Evolutionary conservation across 2,797 vertebrate species (phyloP), one percentile per base, ranked within the genome.

Genomic region (Lacerta agilis): DNA sequence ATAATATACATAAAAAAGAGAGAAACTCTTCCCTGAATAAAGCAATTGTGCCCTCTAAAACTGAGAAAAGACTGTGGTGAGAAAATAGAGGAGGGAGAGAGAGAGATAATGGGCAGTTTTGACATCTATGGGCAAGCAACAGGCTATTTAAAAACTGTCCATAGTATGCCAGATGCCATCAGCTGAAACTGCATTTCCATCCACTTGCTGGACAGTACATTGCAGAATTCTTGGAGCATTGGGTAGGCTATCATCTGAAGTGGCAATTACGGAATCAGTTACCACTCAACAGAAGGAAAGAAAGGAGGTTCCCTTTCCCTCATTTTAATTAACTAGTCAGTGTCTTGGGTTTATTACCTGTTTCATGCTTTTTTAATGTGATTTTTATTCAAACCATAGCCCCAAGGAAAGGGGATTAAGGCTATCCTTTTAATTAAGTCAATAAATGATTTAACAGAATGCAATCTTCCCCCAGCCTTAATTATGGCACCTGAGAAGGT

Each of bases 401-500:
- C 88, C 81, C 79, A 86, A 90, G 61, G 71, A 71, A 71, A 77
- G 49, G 83, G 80, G 79, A 80, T 11, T 77, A 0, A 0, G 69
- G 82, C 75, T 78, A 23, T 76, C 9, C 33, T 81, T 91, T 87
- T 86, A 92, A 94, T 91, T 86, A 90, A 91, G 55, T 20, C 78
- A 79, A 82, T 80, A n/a, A 11, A 71, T 82, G 73, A 3, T 79
- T 91, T 79, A 90, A 8, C 49, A 82, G 55, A 88, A 66, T 76
- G 29, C 2, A 20, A 80, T 80, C 69, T 36, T 79, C n/a, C 55
- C 61, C 86, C 83, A 89, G 90, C 7, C 83, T 1, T 86, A 27
- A 17, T 64, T 91, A 92, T 77, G 85, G 33, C 81, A 87, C 84
- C 9, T 11, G 77, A 86, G 88, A 58, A 9, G 1, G 73, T 2